These are phyloP conservation scores for Panorpa germanica DNA, from an alignment of 2,888 invertebrate genomes.

Conservation along the genomic window DNA sequence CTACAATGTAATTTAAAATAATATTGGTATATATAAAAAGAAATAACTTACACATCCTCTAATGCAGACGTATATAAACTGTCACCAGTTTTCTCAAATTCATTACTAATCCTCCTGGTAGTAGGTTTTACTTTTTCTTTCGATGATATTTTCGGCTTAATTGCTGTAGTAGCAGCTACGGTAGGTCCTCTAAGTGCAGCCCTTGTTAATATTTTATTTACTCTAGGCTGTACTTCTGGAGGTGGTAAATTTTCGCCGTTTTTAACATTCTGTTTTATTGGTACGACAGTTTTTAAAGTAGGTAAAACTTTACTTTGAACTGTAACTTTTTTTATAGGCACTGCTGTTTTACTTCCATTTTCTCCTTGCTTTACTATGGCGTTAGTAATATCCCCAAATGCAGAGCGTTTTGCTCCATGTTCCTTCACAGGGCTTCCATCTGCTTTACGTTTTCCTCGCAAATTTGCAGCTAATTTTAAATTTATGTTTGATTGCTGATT, in stretches of 20 bases:
- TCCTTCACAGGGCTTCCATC: constrained; percentile 60
- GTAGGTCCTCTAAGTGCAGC: constrained; percentile 17
- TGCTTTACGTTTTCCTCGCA: constrained; percentile 63
- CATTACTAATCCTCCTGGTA: constrained; percentile 37
- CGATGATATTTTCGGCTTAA: constrained; percentile 21
- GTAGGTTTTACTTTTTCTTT: constrained; percentile 22
- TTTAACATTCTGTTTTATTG: constrained; percentile 18
- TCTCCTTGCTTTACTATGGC: constrained; percentile 26
- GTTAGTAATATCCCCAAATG: constrained; percentile 74
- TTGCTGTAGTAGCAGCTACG: too few relatives aligned
- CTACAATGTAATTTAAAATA: not conserved
- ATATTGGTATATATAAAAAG: constrained; percentile 9
- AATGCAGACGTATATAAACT: constrained; percentile 60
- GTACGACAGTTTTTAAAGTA: constrained; percentile 22
- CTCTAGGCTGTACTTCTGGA: constrained; percentile 17
- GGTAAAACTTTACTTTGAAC: constrained; percentile 30
- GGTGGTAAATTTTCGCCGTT: constrained; percentile 21
- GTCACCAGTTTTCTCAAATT: constrained; percentile 53
- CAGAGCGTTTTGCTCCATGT: constrained; percentile 57
- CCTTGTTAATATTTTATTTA: constrained; percentile 20
- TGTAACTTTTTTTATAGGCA: constrained; percentile 29
- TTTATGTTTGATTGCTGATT: too few relatives aligned
- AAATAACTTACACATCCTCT: constrained; percentile 43
- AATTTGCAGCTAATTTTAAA: too few relatives aligned
- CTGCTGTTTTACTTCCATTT: constrained; percentile 13